phyloP scores from a whole-genome alignment of 2,888 invertebrate genomes.

The Dascillus cervinus region DNA sequence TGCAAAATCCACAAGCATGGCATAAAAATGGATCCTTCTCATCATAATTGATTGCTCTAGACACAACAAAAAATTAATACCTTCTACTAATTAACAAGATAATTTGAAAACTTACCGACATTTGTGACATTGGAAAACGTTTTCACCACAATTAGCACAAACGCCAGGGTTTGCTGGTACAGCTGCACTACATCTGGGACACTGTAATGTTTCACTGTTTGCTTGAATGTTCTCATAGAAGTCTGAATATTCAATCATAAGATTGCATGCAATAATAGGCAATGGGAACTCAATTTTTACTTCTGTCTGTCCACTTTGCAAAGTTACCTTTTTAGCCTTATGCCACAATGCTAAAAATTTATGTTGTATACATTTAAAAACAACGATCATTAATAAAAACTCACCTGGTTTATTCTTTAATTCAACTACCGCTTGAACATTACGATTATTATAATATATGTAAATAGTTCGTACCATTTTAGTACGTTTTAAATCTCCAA shows the following conservation, averaged over 20 bases:
- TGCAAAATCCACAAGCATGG: slow-evolving; percentile 98
- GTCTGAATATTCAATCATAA: slow-evolving; percentile 97
- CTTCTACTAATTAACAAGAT: not conserved
- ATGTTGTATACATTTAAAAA: slow-evolving; percentile 4
- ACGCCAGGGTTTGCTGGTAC: slow-evolving; percentile 97
- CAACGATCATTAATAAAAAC: slow-evolving; percentile 7
- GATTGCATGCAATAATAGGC: slow-evolving; percentile 94
- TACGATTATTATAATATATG: slow-evolving; percentile 94
- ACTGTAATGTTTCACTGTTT: slow-evolving; percentile 89
- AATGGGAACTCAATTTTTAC: slow-evolving; percentile 95
- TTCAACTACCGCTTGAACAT: slow-evolving; percentile 94
- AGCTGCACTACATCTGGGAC: slow-evolving; percentile 92
- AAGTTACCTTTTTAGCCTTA: slow-evolving; percentile 85
- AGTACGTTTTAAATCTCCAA: slow-evolving; percentile 90
- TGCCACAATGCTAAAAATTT: slow-evolving; percentile 75
- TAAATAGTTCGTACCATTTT: slow-evolving; percentile 96
- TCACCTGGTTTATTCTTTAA: slow-evolving; percentile 84
- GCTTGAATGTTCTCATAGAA: slow-evolving; percentile 95
- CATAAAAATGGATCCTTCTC: slow-evolving; percentile 98
- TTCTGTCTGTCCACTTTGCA: slow-evolving; percentile 89
- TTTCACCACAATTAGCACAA: slow-evolving; percentile 95
- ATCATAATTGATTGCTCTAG: slow-evolving; percentile 94
- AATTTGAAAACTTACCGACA: slow-evolving; percentile 57
- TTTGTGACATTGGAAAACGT: slow-evolving; percentile 98
- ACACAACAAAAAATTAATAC: slow-evolving; percentile 12